Percentiles rank a stretch among this genome's conserved stretches.
phyloP scores from a whole-genome alignment of 1,140 invertebrate genomes.

The Cyclargus thomasi region DNA sequence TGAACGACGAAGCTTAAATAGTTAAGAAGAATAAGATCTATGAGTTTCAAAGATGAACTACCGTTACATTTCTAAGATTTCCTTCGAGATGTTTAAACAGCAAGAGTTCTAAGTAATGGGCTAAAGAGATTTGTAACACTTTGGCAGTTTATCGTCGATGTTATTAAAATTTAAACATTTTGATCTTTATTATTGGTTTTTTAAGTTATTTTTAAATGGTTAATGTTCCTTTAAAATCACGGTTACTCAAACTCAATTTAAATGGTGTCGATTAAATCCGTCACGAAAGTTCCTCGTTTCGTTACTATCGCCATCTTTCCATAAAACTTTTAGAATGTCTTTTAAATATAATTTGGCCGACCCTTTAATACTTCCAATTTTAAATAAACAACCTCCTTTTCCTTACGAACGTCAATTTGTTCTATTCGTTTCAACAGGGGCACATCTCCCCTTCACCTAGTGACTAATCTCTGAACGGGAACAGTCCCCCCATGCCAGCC shows the following conservation, averaged over 20 bases:
- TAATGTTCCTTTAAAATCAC: too few species aligned
- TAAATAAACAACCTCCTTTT: not conserved
- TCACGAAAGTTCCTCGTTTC: not conserved
- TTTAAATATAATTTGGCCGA: constrained; percentile 15
- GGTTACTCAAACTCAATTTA: not conserved
- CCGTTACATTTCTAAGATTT: not conserved
- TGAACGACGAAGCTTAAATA: not conserved
- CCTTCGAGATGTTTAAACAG: not conserved
- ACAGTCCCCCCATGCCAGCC: constrained; percentile 59
- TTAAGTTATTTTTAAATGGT: too few species aligned
- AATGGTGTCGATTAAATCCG: not conserved
- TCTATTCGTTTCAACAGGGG: constrained; percentile 16
- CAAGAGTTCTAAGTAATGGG: not conserved
- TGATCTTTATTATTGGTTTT: not conserved
- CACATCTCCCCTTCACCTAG: constrained; percentile 1
- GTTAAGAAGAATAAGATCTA: constrained; percentile 8
- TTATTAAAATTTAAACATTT: not conserved
- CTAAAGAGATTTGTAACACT: not conserved
- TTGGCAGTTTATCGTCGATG: constrained; percentile 26
- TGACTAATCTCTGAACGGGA: constrained; percentile 65
- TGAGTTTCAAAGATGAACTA: constrained; percentile 12
- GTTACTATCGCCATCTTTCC: not conserved
- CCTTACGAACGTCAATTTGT: not conserved
- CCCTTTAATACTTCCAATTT: constrained; percentile 5
- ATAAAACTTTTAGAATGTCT: not conserved